Percentiles rank a stretch among this genome's conserved stretches.
These are phyloP conservation scores for Aporrectodea caliginosa DNA, from an alignment of 1,140 invertebrate species.

Conservation along the genomic window DNA sequence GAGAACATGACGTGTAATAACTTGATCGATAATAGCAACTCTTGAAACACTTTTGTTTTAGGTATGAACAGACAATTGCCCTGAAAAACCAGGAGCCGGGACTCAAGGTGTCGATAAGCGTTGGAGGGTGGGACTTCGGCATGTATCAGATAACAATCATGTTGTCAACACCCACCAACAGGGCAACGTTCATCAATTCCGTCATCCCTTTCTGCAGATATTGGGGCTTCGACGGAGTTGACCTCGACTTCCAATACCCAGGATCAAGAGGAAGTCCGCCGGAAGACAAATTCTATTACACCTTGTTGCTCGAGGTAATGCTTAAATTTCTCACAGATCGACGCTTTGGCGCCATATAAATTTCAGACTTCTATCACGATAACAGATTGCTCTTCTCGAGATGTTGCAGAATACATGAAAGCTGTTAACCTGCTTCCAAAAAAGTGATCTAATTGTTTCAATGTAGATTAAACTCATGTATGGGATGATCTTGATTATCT, in stretches of 20 bases:
- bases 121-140: neutral
- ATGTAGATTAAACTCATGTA: too few species aligned
- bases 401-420: too few species aligned
- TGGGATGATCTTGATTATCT: too few species aligned
- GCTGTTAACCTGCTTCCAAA: too few species aligned
- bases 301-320: neutral
- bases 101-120: neutral
- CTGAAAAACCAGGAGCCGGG: neutral
- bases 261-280: neutral
- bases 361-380: too few species aligned
- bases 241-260: neutral
- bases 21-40: too few species aligned
- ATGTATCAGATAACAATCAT: neutral
- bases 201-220: neutral
- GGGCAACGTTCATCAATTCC: conserved; percentile 4
- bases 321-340: too few species aligned
- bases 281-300: neutral
- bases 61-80: neutral
- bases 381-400: too few species aligned
- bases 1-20: too few species aligned
- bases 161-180: neutral
- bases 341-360: too few species aligned
- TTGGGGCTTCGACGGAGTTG: neutral
- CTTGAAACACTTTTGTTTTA: too few species aligned
- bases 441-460: too few species aligned